phyloP scores from a whole-genome alignment of 2,888 invertebrate genomes.

The Cryptocheilus praepositus region DNA sequence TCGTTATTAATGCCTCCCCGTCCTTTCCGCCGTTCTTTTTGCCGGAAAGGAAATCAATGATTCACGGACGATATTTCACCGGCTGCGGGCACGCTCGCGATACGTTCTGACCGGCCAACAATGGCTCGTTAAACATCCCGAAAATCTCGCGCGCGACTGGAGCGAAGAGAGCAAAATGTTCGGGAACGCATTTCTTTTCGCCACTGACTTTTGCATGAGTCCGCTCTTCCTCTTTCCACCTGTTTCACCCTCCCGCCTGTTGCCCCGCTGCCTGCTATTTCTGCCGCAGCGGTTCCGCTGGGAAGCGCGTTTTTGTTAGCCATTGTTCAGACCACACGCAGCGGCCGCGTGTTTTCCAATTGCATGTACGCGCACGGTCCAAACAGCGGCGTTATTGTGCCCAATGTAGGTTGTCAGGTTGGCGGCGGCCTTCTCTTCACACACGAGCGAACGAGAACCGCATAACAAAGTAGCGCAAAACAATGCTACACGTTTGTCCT shows the following conservation, averaged over 20 bases:
- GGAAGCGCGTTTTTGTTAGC: conserved; percentile 28
- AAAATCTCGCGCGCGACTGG: background rate
- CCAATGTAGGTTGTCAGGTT: conserved; percentile 66
- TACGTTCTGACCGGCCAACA: too few relatives aligned
- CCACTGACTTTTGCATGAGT: too few relatives aligned
- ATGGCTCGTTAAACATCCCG: background rate
- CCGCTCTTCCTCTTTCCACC: background rate
- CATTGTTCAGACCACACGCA: conserved; percentile 46
- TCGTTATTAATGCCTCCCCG: too few relatives aligned
- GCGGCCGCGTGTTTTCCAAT: conserved; percentile 56
- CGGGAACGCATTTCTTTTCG: too few relatives aligned
- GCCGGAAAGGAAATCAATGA: too few relatives aligned
- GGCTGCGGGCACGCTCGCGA: too few relatives aligned
- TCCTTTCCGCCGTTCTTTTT: too few relatives aligned
- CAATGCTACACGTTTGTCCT: conserved; percentile 51
- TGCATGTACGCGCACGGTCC: conserved; percentile 40
- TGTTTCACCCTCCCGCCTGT: background rate
- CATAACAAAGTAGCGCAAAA: conserved; percentile 66
- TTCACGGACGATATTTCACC: too few relatives aligned
- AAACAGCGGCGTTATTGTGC: conserved; percentile 59
- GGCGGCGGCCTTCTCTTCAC: conserved; percentile 49
- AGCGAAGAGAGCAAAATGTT: too few relatives aligned
- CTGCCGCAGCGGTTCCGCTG: conserved; percentile 5
- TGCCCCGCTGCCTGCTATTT: too few relatives aligned
- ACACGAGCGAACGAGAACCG: conserved; percentile 43